Conservation (phyloP, 30 jellyfish, hydroid and myxozoan genomes). For the Mastigias papua region DNA sequence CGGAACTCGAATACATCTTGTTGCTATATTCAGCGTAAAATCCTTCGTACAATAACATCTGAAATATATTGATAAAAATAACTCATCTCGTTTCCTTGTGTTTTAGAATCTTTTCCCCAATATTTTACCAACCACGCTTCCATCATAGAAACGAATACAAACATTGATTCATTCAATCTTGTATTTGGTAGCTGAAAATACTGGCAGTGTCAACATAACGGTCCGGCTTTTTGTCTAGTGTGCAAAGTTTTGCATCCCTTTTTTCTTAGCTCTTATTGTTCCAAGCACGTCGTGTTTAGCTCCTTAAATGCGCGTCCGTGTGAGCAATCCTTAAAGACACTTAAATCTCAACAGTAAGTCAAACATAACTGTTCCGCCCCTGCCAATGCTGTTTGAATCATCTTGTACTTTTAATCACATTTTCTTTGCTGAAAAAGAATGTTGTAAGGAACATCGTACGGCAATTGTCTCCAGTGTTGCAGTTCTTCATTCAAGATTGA, state of each 20-base stretch:
- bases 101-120: background rate
- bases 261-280: slow-evolving; percentile 29
- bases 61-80: background rate
- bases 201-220: slow-evolving; percentile 55
- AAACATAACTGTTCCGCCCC: slow-evolving; percentile 73
- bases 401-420: background rate
- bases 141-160: slow-evolving; percentile 5
- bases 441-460: too few species aligned
- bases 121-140: slow-evolving; percentile 12
- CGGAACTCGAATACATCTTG: too few species aligned
- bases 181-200: background rate
- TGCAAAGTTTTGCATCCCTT: slow-evolving; percentile 64
- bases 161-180: slow-evolving; percentile 45
- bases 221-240: slow-evolving; percentile 68
- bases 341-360: slow-evolving; percentile 12
- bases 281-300: slow-evolving; percentile 28
- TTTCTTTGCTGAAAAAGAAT: background rate
- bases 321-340: slow-evolving; percentile 38
- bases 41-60: too few species aligned
- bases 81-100: background rate
- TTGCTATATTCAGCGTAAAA: too few species aligned
- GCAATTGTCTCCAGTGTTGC: too few species aligned
- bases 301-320: slow-evolving; percentile 53
- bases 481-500: too few species aligned
- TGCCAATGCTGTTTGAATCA: background rate